Conservation (phyloP, 2,113 vertebrate genomes). For the Galemys pyrenaicus region DNA sequence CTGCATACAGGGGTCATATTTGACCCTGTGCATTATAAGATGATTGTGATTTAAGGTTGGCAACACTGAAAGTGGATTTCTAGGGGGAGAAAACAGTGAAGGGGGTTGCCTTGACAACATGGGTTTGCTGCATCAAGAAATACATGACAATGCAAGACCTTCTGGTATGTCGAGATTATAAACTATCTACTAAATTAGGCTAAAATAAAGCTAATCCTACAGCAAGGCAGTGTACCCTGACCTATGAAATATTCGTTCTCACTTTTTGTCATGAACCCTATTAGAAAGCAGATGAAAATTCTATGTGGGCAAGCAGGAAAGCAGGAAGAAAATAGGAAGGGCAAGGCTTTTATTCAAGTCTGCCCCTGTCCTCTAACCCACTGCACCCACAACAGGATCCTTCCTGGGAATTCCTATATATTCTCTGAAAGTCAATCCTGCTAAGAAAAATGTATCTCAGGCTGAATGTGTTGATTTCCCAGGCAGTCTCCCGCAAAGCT, state of each 20-base stretch:
- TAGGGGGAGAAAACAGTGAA: constrained; percentile 62
- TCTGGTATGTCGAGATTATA: constrained; percentile 53
- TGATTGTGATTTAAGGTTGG: constrained; percentile 70
- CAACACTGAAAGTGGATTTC: constrained; percentile 75
- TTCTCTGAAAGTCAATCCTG: background rate
- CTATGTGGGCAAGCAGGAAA: background rate
- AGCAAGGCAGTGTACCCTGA: constrained; percentile 65
- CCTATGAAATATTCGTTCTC: constrained; percentile 62
- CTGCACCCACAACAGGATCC: background rate
- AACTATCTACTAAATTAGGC: constrained; percentile 68
- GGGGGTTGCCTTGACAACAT: constrained; percentile 85
- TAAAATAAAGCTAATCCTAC: constrained; percentile 74
- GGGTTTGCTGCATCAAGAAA: constrained; percentile 68
- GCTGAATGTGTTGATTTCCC: background rate
- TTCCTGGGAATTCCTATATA: background rate
- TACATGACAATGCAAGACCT: constrained; percentile 61
- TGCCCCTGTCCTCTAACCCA: background rate
- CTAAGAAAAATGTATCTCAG: background rate
- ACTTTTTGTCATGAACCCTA: constrained; percentile 54
- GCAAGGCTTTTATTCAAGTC: background rate
- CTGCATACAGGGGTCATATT: constrained; percentile 62
- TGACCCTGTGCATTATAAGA: constrained; percentile 72
- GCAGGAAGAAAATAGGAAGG: background rate
- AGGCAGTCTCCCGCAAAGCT: background rate
- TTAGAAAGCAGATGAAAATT: constrained; percentile 69